Evolutionary conservation across 2,797 vertebrate species (phyloP).

Genomic region (Hypotaenidia okinawae): DNA sequence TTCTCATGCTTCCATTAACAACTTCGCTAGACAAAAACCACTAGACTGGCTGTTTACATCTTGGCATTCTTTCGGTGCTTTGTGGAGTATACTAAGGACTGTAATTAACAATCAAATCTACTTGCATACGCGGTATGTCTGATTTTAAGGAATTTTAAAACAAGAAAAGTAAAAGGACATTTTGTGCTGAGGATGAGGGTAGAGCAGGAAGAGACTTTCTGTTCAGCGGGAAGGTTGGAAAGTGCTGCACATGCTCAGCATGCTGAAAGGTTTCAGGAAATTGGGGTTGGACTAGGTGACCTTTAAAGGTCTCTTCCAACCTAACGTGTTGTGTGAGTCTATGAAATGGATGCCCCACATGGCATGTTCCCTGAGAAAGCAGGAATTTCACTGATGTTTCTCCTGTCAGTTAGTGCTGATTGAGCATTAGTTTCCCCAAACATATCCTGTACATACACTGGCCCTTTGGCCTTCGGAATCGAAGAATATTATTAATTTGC

Average conservation of each 20-base stretch:
- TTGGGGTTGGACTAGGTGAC: too few species aligned
- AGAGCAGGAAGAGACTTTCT: constrained; percentile 6
- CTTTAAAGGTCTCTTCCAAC: too few species aligned
- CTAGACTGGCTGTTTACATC: not conserved
- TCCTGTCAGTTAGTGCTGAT: not conserved
- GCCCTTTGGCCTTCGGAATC: not conserved
- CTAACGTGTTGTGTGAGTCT: too few species aligned
- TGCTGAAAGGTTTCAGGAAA: constrained; percentile 47
- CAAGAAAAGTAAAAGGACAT: not conserved
- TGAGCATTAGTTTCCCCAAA: not conserved
- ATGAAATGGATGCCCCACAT: not conserved
- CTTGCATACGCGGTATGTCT: not conserved
- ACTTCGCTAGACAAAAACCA: not conserved
- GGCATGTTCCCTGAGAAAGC: constrained; percentile 11
- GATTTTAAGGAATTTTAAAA: not conserved
- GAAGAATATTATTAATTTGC: not conserved
- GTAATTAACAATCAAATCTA: not conserved
- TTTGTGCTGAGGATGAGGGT: not conserved
- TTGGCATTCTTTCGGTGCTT: not conserved
- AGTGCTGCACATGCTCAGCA: not conserved
- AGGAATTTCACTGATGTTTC: constrained; percentile 27
- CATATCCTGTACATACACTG: not conserved
- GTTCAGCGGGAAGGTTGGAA: constrained; percentile 1
- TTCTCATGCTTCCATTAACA: not conserved
- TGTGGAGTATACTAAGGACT: not conserved